These are phyloP conservation scores for Catostylus mosaicus DNA, from an alignment of 30 jellyfish, hydroid and myxozoan species.

Conservation along the genomic window DNA sequence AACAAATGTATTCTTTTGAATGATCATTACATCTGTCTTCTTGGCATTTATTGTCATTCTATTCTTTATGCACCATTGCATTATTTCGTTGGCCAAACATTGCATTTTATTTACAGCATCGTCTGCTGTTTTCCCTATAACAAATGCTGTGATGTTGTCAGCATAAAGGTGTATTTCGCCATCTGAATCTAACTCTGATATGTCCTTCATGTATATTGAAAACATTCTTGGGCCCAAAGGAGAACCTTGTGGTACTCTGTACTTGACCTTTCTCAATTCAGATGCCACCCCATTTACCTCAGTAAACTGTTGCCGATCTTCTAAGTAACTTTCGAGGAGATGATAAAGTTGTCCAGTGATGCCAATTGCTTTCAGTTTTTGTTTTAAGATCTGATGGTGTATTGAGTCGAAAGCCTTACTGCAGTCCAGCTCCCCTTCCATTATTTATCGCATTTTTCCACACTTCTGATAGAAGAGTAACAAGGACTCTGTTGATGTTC, in stretches of 20 bases:
- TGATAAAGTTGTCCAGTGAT: constrained; percentile 22
- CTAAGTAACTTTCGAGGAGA: constrained; percentile 17
- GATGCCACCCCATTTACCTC: constrained; percentile 61
- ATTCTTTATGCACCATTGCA: too few relatives aligned
- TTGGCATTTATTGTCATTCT: too few relatives aligned
- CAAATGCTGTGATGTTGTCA: too few relatives aligned
- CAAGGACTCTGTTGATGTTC: not conserved
- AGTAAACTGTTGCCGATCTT: constrained; percentile 21
- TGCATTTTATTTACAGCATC: too few relatives aligned
- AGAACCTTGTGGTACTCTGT: constrained; percentile 76
- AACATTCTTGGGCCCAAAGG: too few relatives aligned
- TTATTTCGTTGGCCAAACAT: too few relatives aligned
- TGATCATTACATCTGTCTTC: too few relatives aligned
- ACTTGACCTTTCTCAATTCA: not conserved
- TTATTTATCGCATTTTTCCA: not conserved
- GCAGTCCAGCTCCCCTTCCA: not conserved
- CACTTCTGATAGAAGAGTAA: not conserved
- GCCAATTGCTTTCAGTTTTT: constrained; percentile 58
- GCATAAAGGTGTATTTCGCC: too few relatives aligned
- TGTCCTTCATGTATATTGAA: too few relatives aligned
- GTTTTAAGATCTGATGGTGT: constrained; percentile 10
- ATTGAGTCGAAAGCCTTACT: not conserved
- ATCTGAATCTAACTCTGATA: too few relatives aligned
- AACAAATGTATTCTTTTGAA: too few relatives aligned
- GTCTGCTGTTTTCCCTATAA: too few relatives aligned